phyloP scores from a whole-genome alignment of 1,140 invertebrate species.

The Berghia stephanieae region DNA sequence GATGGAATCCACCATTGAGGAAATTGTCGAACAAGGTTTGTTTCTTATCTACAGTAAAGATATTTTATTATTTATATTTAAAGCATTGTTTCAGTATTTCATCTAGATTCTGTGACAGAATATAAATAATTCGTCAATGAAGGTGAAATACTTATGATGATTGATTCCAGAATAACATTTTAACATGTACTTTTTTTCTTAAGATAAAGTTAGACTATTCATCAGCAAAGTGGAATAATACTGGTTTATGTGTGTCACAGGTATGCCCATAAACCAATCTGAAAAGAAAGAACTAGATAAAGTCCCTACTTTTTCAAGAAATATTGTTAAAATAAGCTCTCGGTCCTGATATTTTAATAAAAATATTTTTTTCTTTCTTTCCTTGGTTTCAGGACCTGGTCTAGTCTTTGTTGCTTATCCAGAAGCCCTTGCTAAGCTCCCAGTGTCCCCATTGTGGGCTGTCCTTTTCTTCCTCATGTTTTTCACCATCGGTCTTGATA shows the following conservation, averaged over 20 bases:
- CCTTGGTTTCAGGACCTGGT: conserved; percentile 25
- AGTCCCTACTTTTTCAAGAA: too few species aligned
- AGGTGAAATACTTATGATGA: too few species aligned
- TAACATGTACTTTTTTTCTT: not conserved
- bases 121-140: too few species aligned
- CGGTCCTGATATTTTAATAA: not conserved
- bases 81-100: too few species aligned
- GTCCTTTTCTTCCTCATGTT: conserved; percentile 37
- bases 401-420: conserved; percentile 31
- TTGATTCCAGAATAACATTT: too few species aligned
- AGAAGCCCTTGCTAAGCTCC: conserved; percentile 31
- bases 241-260: not conserved
- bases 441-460: conserved; percentile 25
- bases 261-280: not conserved
- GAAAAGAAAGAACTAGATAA: too few species aligned
- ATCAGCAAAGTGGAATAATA: not conserved
- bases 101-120: conserved; percentile 55
- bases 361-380: not conserved
- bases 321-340: too few species aligned
- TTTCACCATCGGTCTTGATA: conserved; percentile 27
- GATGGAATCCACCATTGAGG: too few species aligned
- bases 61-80: too few species aligned
- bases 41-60: conserved; percentile 22
- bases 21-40: too few species aligned
- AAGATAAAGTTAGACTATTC: not conserved